A percentile compares a stretch with the other conserved stretches of the same genome.
phyloP scores from a whole-genome alignment of 2,113 vertebrate genomes.

The Cyanoramphus novaezelandiae region DNA sequence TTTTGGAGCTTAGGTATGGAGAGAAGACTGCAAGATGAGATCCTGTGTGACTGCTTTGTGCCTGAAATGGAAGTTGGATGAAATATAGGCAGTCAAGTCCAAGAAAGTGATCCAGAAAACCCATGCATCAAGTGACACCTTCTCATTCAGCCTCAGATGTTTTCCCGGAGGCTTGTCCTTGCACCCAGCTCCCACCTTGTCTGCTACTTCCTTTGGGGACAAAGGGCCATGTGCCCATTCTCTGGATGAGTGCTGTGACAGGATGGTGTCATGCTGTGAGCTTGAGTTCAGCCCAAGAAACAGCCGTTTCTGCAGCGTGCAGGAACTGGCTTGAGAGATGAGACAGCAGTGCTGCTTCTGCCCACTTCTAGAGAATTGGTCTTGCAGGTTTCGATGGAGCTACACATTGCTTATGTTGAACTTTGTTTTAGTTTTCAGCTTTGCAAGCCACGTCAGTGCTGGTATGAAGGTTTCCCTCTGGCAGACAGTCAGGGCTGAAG shows the following conservation, averaged over 20 bases:
- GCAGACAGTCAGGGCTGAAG: neutral
- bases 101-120: neutral
- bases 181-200: neutral
- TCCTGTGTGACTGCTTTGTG: neutral
- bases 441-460: neutral
- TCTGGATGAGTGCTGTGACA: neutral
- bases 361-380: neutral
- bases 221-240: accelerated
- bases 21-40: neutral
- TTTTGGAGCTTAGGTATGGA: neutral
- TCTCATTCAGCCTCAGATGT: neutral
- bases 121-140: accelerated
- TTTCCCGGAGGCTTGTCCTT: neutral
- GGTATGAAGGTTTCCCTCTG: neutral
- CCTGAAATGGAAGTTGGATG: slow-evolving; percentile 2
- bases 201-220: accelerated
- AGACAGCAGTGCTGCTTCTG: neutral
- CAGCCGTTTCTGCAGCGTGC: accelerated
- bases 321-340: neutral
- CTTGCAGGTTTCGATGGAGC: neutral
- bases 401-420: accelerated
- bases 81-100: neutral
- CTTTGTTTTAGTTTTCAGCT: neutral
- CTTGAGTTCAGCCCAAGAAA: neutral
- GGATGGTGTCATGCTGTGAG: accelerated